Evolutionary conservation across 2,797 vertebrate species (phyloP).

Genomic region (Taeniopygia guttata): DNA sequence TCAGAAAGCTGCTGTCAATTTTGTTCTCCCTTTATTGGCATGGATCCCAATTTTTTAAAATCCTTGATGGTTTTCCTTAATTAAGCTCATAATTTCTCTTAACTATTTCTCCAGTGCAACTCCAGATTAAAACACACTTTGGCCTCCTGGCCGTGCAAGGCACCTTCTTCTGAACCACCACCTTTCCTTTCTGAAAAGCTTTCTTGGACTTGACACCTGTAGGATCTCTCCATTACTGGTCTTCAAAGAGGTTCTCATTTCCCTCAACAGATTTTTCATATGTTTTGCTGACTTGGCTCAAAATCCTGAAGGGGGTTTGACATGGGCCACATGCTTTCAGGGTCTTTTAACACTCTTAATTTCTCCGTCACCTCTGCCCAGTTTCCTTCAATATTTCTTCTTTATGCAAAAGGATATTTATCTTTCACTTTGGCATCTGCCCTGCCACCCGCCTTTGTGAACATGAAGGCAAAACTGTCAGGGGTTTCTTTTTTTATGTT

Average conservation of each 20-base stretch:
- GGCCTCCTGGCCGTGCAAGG: not conserved
- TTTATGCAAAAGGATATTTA: slow-evolving; percentile 49
- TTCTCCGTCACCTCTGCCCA: slow-evolving; percentile 17
- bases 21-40: slow-evolving; percentile 22
- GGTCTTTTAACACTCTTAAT: slow-evolving; percentile 17
- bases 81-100: slow-evolving; percentile 48
- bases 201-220: not conserved
- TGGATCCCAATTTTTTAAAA: not conserved
- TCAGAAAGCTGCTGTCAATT: slow-evolving; percentile 15
- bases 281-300: not conserved
- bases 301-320: not conserved
- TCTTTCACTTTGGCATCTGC: slow-evolving; percentile 29
- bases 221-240: slow-evolving; percentile 4
- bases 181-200: not conserved
- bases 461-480: slow-evolving; percentile 15
- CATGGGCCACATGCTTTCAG: slow-evolving; percentile 10
- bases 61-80: slow-evolving; percentile 42
- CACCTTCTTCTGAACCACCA: not conserved
- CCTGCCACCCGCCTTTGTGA: not conserved
- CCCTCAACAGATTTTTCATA: not conserved
- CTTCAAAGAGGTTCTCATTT: slow-evolving; percentile 13
- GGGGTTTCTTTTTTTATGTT: not conserved
- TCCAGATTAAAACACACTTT: not conserved
- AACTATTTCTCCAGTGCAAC: not conserved
- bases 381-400: slow-evolving; percentile 54